phyloP scores from a whole-genome alignment of 2,113 vertebrate species.

The Proteles cristata region DNA sequence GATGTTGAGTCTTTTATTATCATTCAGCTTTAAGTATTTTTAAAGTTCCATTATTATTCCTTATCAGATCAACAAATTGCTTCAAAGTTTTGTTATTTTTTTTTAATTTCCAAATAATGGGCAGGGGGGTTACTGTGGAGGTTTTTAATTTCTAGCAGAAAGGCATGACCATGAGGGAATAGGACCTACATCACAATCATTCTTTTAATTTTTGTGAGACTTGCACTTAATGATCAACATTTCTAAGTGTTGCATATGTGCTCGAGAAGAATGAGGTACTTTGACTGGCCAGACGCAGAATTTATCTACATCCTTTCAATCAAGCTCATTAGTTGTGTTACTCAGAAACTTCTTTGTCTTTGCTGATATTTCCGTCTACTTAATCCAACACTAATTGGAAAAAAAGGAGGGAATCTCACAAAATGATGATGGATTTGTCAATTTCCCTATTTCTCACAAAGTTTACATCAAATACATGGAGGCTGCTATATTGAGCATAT shows the following conservation, averaged over 20 bases:
- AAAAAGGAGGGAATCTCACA: neutral
- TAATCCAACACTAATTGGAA: slow-evolving; percentile 28
- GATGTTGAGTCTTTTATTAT: slow-evolving; percentile 25
- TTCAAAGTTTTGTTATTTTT: neutral
- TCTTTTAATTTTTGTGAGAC: slow-evolving; percentile 40
- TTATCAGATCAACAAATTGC: neutral
- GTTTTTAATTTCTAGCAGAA: slow-evolving; percentile 44
- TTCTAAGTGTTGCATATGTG: neutral
- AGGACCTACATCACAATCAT: neutral
- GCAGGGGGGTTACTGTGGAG: neutral
- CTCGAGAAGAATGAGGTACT: neutral
- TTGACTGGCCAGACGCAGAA: neutral
- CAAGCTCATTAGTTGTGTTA: neutral
- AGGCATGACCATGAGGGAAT: neutral
- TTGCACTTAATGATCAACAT: neutral
- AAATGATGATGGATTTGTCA: slow-evolving; percentile 26
- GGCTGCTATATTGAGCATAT: neutral
- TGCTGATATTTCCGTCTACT: neutral
- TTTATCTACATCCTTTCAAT: neutral
- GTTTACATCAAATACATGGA: neutral
- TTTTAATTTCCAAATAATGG: slow-evolving; percentile 16
- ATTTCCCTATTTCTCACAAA: slow-evolving; percentile 34
- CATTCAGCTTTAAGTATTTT: neutral
- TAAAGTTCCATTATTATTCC: neutral
- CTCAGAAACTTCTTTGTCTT: slow-evolving; percentile 23